Evolutionary conservation across 2,797 vertebrate species (phyloP), one percentile per base, ranked within the genome.

Genomic region (Pteronotus mesoamericanus): DNA sequence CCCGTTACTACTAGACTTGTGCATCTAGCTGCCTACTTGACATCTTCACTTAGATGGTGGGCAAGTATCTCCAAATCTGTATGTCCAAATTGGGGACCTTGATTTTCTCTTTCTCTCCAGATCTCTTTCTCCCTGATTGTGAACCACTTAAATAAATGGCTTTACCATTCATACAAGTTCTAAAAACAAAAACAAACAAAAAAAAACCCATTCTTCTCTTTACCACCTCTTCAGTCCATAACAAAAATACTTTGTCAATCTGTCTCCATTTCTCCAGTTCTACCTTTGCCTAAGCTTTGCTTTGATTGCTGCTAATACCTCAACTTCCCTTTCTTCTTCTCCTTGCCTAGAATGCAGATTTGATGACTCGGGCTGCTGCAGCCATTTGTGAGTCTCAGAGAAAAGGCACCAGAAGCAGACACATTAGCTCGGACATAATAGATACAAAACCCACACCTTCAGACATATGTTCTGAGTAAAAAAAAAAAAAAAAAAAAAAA

Each of bases 91-190:
- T 80, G 37, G 22, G 94, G 86, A 51, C 75, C 26, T 34, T 75
- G 51, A 86, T 55, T 90, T 75, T 71, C 37, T 34, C 94, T 88
- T 86, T 78, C 34, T 86, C 18, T 84, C 9, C 9, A 39, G 14
- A 51, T 84, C 3, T 88, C 42, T 89, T 86, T 91, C 46, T 89
- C 69, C 24, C 66, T 93, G 83, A 51, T 80, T 96, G 91, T 83
- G 69, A 91, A 75, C 11, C 37, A 84, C 26, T 72, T 48, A 42
- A 22, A 1, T 53, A 89, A 92, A 94, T 68, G 6, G 32, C 44
- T 71, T 46, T 14, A 44, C 42, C 46, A 39, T 79, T 94, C 42
- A 90, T 32, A 15, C 29, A 80, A 44, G 68, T 64, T 5, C 26
- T 91, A 34, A 79, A 55, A 57, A 78, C 34, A 79, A 55, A 57